These are phyloP conservation scores for Pipra filicauda DNA, from an alignment of 2,113 vertebrate species.

Conservation along the genomic window DNA sequence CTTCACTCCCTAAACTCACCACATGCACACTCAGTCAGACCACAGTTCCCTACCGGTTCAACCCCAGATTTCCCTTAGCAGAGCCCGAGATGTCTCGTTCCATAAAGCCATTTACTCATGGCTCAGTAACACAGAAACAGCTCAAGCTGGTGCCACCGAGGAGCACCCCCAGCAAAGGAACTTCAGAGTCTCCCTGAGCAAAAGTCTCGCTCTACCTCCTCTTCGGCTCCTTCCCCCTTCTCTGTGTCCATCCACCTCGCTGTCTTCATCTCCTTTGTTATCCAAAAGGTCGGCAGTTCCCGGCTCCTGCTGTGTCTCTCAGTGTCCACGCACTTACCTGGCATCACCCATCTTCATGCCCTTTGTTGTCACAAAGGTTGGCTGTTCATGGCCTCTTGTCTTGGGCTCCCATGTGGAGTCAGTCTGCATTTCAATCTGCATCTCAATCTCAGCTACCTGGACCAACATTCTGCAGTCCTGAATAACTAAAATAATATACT, in stretches of 20 bases:
- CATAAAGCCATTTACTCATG: background rate
- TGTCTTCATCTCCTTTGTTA: background rate
- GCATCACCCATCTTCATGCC: background rate
- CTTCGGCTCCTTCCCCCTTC: background rate
- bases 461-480: background rate
- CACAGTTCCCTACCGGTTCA: fast-evolving
- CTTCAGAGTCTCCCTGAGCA: too few species aligned
- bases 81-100: background rate
- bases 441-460: fast-evolving
- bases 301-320: fast-evolving
- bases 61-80: background rate
- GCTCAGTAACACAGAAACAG: background rate
- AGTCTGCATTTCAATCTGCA: background rate
- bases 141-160: fast-evolving
- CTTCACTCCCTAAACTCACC: background rate
- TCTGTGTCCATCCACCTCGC: background rate
- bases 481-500: background rate
- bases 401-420: background rate
- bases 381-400: background rate
- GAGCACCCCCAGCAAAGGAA: fast-evolving
- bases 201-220: background rate
- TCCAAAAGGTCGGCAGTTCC: background rate
- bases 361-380: background rate
- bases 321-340: background rate
- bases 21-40: background rate